A percentile compares a stretch with the other conserved stretches of the same genome.
These are phyloP conservation scores for Malurus alboscapulatus DNA, from an alignment of 2,113 vertebrate genomes.

Conservation along the genomic window DNA sequence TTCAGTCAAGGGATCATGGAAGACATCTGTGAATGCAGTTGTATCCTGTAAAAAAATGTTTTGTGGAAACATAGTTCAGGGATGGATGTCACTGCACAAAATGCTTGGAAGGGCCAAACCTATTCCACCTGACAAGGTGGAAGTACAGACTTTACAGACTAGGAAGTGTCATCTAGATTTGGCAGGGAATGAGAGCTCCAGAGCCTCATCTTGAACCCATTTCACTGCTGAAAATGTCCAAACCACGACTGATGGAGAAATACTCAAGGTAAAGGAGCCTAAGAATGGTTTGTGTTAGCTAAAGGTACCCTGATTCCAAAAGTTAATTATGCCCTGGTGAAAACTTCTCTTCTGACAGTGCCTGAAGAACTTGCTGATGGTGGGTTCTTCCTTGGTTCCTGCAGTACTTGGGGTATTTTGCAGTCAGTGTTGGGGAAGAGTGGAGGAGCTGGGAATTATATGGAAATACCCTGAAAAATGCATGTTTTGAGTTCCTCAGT, in stretches of 20 bases:
- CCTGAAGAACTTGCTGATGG: background rate
- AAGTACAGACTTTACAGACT: background rate
- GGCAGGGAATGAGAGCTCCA: background rate
- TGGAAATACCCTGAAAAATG: background rate
- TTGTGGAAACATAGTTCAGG: background rate
- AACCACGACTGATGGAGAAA: background rate
- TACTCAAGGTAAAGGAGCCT: background rate
- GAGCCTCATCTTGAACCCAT: background rate
- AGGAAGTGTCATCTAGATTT: background rate
- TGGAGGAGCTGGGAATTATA: background rate
- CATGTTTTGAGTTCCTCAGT: background rate
- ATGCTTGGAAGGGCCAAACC: background rate
- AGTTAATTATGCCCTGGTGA: background rate
- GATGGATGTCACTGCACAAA: background rate
- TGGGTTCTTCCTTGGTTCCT: background rate
- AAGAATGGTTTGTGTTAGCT: background rate
- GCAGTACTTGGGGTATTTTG: background rate
- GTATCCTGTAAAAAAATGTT: background rate
- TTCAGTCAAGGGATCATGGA: background rate
- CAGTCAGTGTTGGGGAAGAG: background rate
- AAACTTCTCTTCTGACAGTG: background rate
- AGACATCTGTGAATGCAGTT: background rate
- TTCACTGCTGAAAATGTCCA: background rate
- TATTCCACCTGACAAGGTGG: background rate
- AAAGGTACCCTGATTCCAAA: background rate